These are phyloP conservation scores for Pelodytes ibericus DNA, from an alignment of 2,797 vertebrate species.

Conservation along the genomic window DNA sequence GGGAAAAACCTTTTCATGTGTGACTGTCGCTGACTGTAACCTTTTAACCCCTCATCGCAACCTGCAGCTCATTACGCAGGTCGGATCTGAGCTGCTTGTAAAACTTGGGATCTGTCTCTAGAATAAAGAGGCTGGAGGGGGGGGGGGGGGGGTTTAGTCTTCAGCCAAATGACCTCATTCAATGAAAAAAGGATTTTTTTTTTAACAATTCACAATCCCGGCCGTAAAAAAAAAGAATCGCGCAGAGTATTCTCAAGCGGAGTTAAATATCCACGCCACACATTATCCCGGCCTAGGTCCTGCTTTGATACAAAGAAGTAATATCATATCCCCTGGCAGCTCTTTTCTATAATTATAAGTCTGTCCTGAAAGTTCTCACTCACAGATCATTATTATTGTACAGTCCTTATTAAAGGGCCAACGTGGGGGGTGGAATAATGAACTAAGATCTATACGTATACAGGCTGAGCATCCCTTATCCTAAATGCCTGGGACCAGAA, in stretches of 20 bases:
- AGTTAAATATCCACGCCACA: background rate
- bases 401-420: background rate
- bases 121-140: background rate
- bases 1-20: background rate
- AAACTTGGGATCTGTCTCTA: background rate
- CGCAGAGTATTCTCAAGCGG: constrained; percentile 6
- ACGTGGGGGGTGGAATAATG: background rate
- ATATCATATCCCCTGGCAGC: constrained; percentile 15
- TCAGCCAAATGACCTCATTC: constrained; percentile 27
- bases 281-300: background rate
- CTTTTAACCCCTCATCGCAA: background rate
- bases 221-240: constrained; percentile 16
- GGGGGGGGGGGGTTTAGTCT: too few relatives aligned
- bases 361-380: constrained; percentile 40
- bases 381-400: constrained; percentile 45
- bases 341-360: constrained; percentile 9
- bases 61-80: background rate
- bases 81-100: background rate
- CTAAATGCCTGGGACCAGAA: too few relatives aligned
- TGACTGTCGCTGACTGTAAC: background rate
- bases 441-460: too few relatives aligned
- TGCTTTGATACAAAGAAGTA: background rate
- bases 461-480: too few relatives aligned
- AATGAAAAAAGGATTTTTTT: background rate
- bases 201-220: constrained; percentile 18